Evolutionary conservation across 1,140 invertebrate genomes (phyloP), one percentile per base, ranked within the genome.

Genomic region (Tetragonula clypearis): DNA sequence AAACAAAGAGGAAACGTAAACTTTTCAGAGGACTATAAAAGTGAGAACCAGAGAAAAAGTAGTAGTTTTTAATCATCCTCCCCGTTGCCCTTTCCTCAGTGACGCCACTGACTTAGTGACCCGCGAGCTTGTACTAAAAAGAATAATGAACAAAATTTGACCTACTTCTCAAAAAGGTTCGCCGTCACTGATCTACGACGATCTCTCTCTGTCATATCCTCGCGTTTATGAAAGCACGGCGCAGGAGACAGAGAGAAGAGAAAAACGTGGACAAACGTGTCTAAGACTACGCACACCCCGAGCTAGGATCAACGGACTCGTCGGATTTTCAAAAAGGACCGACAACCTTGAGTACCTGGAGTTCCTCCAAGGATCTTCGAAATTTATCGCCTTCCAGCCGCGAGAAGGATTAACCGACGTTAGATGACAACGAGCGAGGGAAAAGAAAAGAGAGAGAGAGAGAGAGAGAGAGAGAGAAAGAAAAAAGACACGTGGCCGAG

Each of bases 281-380:
- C 62, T 26, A n/a, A 77, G 6, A 21, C 58, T 19, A 1, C 58
- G 14, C 35, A 14, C 8, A 49, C 41, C 9, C 41, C n/a, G 14
- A 12, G 0, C 17, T 15, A 83, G 81, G 81, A 77, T 75, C 71
- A 82, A 49, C 49, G 55, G 79, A 23, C 53, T 65, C 5, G 35
- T 1, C 30, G 72, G 23, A 83, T 84, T 84, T 84, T 79, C 56
- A 68, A 72, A 84, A 72, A 84, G 41, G 26, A 72, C 82, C 55
- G 76, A 62, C 76, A 79, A 41, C 76, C 66, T 84, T 12, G 75
- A 30, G 23, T n/a, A 14, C 19, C 19, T 35, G 35, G n/a, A 26
- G 66, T 30, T 58, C 41, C 75, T 69, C 53, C 83, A 19, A 85
- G 83, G 60, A 73, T 74, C 49, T 21, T 26, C 35, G 4, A 66